phyloP scores from a whole-genome alignment of 2,113 vertebrate genomes.

The Lasiurus borealis region DNA sequence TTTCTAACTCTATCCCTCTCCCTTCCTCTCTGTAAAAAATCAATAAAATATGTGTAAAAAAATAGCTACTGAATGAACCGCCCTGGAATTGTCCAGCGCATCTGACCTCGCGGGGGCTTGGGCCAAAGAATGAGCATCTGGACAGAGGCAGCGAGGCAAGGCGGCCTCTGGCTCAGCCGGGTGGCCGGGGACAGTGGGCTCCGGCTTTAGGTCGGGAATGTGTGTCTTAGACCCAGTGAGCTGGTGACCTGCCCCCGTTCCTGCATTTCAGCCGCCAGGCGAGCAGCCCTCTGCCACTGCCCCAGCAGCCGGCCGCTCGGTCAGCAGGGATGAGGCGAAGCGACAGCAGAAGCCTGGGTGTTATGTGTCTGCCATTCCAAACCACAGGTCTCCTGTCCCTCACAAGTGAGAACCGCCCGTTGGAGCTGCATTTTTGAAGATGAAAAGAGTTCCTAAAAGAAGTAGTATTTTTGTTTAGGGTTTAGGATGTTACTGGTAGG shows the following conservation, averaged over 20 bases:
- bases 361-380: background rate
- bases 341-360: background rate
- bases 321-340: background rate
- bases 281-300: background rate
- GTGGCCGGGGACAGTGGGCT: background rate
- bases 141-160: background rate
- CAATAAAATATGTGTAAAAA: too few relatives aligned
- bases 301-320: background rate
- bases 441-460: background rate
- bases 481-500: background rate
- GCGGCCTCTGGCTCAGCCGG: background rate
- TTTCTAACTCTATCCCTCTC: too few relatives aligned
- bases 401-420: slow-evolving; percentile 38
- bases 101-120: background rate
- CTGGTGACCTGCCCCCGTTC: background rate
- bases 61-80: background rate
- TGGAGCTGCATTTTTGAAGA: slow-evolving; percentile 26
- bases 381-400: background rate
- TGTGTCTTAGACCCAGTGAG: background rate
- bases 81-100: background rate
- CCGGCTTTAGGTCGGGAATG: background rate
- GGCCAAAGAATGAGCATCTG: background rate
- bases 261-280: background rate
- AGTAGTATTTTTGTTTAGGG: slow-evolving; percentile 24
- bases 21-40: too few relatives aligned